Percentiles rank a stretch among this genome's conserved stretches.
These are phyloP conservation scores for Diadumene lineata DNA, from an alignment of 92 coral and sea anemone species.

Conservation along the genomic window DNA sequence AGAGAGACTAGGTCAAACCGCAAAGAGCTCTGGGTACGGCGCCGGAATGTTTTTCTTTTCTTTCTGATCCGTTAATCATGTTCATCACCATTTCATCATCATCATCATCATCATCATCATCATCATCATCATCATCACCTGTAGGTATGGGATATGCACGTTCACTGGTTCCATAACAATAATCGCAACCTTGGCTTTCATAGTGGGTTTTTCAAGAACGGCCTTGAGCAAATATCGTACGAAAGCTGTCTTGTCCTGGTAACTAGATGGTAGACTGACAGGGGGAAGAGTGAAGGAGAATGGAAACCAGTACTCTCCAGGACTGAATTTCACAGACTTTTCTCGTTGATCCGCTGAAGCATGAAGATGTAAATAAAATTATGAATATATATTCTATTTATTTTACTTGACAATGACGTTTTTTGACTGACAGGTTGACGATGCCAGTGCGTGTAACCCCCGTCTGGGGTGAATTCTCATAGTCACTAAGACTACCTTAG, in stretches of 20 bases:
- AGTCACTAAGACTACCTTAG: neutral
- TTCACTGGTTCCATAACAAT: slow-evolving; percentile 20
- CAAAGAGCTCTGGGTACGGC: neutral
- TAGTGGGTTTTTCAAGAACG: slow-evolving; percentile 7
- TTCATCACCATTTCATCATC: neutral
- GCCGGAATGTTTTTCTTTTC: neutral
- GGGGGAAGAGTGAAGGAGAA: slow-evolving; percentile 20
- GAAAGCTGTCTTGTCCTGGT: slow-evolving; percentile 6
- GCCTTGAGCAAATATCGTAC: slow-evolving; percentile 12
- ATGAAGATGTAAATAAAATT: neutral
- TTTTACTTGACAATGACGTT: no score
- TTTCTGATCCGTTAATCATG: no score
- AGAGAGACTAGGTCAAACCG: neutral
- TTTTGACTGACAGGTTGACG: neutral
- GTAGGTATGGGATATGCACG: slow-evolving; percentile 8
- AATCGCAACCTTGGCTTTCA: slow-evolving; percentile 6
- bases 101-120: neutral
- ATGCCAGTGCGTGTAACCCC: neutral
- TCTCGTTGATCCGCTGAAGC: neutral
- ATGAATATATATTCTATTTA: no score
- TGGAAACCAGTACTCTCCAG: slow-evolving; percentile 19
- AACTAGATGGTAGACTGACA: slow-evolving; percentile 14
- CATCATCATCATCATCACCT: neutral
- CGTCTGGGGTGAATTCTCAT: neutral
- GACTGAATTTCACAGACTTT: neutral